A percentile compares a stretch with the other conserved stretches of the same genome.
phyloP scores from a whole-genome alignment of 1,140 invertebrate species.

The Tenebrio molitor region DNA sequence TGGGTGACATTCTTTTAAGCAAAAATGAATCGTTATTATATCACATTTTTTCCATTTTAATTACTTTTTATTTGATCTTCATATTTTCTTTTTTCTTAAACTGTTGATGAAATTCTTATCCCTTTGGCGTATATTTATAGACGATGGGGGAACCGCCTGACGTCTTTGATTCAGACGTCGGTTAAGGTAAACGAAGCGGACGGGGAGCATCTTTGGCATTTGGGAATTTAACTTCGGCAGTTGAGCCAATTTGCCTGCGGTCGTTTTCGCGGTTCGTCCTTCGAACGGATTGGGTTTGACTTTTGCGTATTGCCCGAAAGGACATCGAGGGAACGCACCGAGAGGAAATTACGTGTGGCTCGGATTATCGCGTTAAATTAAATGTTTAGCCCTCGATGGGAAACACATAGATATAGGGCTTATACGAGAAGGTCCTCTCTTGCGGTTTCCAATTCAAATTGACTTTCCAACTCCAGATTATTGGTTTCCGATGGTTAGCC shows the following conservation, averaged over 20 bases:
- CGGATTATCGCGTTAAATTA: constrained; percentile 54
- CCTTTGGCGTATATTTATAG: constrained; percentile 14
- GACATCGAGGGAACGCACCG: constrained; percentile 42
- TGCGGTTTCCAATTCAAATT: constrained; percentile 35
- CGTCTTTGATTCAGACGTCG: constrained; percentile 30
- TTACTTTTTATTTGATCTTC: no score
- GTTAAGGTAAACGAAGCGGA: constrained; percentile 34
- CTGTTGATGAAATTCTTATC: no score
- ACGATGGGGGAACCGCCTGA: constrained; percentile 3
- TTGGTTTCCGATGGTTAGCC: constrained; percentile 5
- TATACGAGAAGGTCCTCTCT: constrained; percentile 2
- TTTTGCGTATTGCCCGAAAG: constrained; percentile 51
- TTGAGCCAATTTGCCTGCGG: constrained; percentile 48
- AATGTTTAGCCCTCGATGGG: constrained; percentile 46
- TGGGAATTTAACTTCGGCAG: constrained; percentile 33
- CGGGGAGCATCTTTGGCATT: constrained; percentile 32
- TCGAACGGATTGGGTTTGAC: constrained; percentile 52
- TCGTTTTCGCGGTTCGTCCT: constrained; percentile 51
- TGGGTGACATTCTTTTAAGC: no score
- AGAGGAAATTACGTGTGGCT: constrained; percentile 53
- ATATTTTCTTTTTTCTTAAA: no score
- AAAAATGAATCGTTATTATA: no score
- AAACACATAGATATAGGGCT: constrained; percentile 14
- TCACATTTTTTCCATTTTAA: no score
- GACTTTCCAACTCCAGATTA: not conserved